Conservation (phyloP, 2,888 invertebrate species). For the Pherbina coryleti region DNA sequence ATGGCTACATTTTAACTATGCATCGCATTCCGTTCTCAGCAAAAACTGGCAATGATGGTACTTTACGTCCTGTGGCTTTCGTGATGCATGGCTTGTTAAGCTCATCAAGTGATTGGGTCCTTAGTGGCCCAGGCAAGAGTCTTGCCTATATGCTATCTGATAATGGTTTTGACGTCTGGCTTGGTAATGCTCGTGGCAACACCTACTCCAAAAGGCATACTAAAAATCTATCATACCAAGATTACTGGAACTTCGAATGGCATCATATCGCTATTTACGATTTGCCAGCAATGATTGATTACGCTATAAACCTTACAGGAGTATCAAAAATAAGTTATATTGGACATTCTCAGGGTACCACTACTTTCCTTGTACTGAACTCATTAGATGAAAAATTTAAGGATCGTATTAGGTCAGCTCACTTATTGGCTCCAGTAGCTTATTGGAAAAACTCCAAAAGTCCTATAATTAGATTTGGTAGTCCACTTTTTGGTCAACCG, state of each 20-base stretch:
- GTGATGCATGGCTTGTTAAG: constrained; percentile 61
- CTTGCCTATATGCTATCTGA: constrained; percentile 59
- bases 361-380: constrained; percentile 76
- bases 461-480: constrained; percentile 73
- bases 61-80: constrained; percentile 54
- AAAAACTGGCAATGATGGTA: constrained; percentile 41
- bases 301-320: constrained; percentile 69
- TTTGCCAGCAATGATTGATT: constrained; percentile 86
- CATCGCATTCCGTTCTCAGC: constrained; percentile 62
- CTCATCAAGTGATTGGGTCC: constrained; percentile 62
- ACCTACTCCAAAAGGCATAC: constrained; percentile 72
- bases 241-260: constrained; percentile 75
- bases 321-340: constrained; percentile 74
- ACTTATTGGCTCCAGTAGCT: constrained; percentile 72
- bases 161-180: constrained; percentile 60
- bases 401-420: constrained; percentile 57
- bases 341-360: constrained; percentile 94
- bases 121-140: constrained; percentile 53
- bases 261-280: constrained; percentile 91
- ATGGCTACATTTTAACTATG: constrained; percentile 61
- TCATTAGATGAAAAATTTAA: constrained; percentile 55
- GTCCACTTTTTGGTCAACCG: constrained; percentile 69
- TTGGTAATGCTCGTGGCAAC: constrained; percentile 81
- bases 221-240: constrained; percentile 59
- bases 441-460: constrained; percentile 62